Evolutionary conservation across 30 jellyfish, hydroid and myxozoan genomes (phyloP).

Genomic region (Mastigias papua): DNA sequence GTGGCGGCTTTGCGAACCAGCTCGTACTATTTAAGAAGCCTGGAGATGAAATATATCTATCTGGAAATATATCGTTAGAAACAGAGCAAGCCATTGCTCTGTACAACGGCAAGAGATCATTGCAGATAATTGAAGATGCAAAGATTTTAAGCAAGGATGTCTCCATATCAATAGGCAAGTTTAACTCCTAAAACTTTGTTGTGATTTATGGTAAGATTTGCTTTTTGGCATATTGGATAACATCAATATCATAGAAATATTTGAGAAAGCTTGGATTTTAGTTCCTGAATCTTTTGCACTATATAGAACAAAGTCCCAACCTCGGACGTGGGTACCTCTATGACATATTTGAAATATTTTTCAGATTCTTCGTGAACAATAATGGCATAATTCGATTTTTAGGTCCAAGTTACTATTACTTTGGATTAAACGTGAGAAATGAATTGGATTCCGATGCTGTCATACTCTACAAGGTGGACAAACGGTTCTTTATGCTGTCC

Average conservation of each 20-base stretch:
- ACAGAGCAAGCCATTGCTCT: slow-evolving; percentile 14
- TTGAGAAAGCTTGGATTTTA: too few species aligned
- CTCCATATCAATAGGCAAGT: slow-evolving; percentile 14
- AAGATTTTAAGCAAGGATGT: background rate
- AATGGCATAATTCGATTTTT: background rate
- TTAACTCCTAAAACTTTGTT: background rate
- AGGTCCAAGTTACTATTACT: slow-evolving; percentile 29
- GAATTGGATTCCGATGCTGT: slow-evolving; percentile 21
- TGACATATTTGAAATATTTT: too few species aligned
- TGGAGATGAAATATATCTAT: background rate
- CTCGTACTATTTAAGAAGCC: slow-evolving; percentile 24
- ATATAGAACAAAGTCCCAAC: too few species aligned
- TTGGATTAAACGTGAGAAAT: slow-evolving; percentile 27
- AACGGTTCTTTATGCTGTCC: background rate
- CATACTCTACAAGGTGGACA: background rate
- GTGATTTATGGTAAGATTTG: too few species aligned
- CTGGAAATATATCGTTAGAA: slow-evolving; percentile 13
- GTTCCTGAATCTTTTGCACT: too few species aligned
- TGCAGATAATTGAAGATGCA: slow-evolving; percentile 10
- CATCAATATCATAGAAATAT: too few species aligned
- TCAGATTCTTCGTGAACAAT: background rate
- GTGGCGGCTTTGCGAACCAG: background rate
- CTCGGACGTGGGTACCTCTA: too few species aligned
- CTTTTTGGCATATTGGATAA: too few species aligned
- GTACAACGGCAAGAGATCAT: slow-evolving; percentile 1